These are phyloP conservation scores for Holcopasites calliopsidis DNA, from an alignment of 1,140 invertebrate species.

Conservation along the genomic window DNA sequence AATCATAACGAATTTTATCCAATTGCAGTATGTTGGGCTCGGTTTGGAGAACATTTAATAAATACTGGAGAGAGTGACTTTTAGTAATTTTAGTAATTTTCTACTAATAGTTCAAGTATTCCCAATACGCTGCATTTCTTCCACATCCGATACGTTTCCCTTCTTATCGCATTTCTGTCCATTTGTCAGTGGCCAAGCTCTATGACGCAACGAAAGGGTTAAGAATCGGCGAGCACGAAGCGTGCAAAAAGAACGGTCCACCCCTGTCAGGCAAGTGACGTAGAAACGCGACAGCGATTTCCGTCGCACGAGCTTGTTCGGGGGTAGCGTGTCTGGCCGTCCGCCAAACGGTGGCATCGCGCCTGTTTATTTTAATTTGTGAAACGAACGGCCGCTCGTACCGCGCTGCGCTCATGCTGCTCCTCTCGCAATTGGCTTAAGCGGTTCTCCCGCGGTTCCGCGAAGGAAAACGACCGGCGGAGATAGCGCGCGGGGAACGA, in stretches of 20 bases:
- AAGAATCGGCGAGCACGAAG: constrained; percentile 12
- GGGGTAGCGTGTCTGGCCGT: constrained; percentile 34
- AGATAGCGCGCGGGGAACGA: background rate
- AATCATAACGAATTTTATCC: no score
- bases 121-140: no score
- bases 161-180: no score
- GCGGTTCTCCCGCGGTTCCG: constrained; percentile 41
- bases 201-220: background rate
- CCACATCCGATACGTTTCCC: no score
- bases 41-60: no score
- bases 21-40: no score
- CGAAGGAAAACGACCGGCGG: background rate
- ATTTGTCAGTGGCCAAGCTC: no score
- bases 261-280: constrained; percentile 9
- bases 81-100: no score
- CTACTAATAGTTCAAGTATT: no score
- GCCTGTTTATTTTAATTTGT: constrained; percentile 54
- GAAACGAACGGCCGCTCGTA: constrained; percentile 24
- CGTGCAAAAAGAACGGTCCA: constrained; percentile 9
- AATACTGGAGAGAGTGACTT: no score
- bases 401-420: constrained; percentile 8
- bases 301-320: constrained; percentile 26
- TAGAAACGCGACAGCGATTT: constrained; percentile 42
- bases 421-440: constrained; percentile 42
- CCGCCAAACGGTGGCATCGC: constrained; percentile 28